These are phyloP conservation scores for Lasioglossum oenotherae DNA, from an alignment of 2,888 invertebrate species.

Conservation along the genomic window DNA sequence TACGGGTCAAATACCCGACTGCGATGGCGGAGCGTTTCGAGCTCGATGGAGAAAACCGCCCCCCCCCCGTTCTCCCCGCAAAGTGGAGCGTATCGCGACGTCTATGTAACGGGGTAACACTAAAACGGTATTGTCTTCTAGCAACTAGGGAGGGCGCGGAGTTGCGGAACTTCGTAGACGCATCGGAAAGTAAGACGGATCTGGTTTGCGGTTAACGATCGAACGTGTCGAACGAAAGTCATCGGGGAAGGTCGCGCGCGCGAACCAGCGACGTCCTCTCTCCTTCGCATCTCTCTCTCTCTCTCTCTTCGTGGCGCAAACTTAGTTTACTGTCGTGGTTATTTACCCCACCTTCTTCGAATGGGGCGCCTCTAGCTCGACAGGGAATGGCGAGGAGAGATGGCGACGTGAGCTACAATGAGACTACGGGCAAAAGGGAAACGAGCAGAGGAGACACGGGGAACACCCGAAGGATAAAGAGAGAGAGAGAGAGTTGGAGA, in stretches of 20 bases:
- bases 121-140: conserved; percentile 4
- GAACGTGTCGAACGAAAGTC: conserved; percentile 62
- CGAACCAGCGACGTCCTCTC: conserved; percentile 40
- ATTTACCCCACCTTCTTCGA: conserved; percentile 62
- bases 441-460: conserved; percentile 13
- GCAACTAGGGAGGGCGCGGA: conserved; percentile 17
- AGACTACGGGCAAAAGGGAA: conserved; percentile 26
- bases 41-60: not conserved
- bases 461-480: not conserved
- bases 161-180: conserved; percentile 47
- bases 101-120: not conserved
- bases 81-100: not conserved
- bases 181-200: conserved; percentile 54
- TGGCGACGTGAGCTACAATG: conserved; percentile 42
- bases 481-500: not conserved
- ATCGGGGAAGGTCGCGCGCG: conserved; percentile 33
- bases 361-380: conserved; percentile 30
- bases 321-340: conserved; percentile 67
- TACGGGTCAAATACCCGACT: too few relatives aligned
- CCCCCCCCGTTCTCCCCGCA: not conserved
- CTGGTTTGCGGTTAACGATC: conserved; percentile 60
- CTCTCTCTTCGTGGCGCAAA: conserved; percentile 43
- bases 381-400: conserved; percentile 14
- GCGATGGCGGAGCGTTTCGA: not conserved
- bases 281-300: conserved; percentile 30